A percentile compares a stretch with the other conserved stretches of the same genome.
These are phyloP conservation scores for Bambusicola thoracicus DNA, from an alignment of 2,113 vertebrate species.

Conservation along the genomic window DNA sequence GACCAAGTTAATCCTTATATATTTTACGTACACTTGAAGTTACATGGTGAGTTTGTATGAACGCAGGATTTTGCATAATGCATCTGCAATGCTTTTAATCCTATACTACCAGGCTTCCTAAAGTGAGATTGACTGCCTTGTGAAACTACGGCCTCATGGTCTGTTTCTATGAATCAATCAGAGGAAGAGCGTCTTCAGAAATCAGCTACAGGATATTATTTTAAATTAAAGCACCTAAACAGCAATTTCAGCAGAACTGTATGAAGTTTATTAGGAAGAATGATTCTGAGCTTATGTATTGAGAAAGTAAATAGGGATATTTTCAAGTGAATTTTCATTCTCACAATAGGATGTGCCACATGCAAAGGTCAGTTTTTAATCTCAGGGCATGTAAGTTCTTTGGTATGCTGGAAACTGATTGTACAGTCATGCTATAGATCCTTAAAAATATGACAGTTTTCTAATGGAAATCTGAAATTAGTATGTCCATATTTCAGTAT, in stretches of 20 bases:
- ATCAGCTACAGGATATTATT: neutral
- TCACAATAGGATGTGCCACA: neutral
- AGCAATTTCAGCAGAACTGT: neutral
- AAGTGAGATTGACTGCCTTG: neutral
- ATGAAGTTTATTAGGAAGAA: neutral
- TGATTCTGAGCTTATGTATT: neutral
- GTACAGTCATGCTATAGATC: neutral
- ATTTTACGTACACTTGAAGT: neutral
- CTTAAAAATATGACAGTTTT: neutral
- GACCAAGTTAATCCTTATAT: neutral
- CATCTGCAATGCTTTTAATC: neutral
- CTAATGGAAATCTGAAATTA: neutral
- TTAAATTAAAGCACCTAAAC: neutral
- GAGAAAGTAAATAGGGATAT: neutral
- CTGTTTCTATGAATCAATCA: neutral
- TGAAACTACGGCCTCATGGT: neutral
- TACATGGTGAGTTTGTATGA: neutral
- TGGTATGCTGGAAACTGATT: neutral
- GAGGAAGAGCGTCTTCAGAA: neutral
- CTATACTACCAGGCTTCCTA: neutral
- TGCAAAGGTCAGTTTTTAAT: neutral
- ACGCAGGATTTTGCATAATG: neutral
- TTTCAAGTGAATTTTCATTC: neutral
- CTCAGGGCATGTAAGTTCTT: neutral
- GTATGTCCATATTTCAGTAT: neutral